These are phyloP conservation scores for Deilephila porcellus DNA, from an alignment of 2,888 invertebrate genomes.

Conservation along the genomic window DNA sequence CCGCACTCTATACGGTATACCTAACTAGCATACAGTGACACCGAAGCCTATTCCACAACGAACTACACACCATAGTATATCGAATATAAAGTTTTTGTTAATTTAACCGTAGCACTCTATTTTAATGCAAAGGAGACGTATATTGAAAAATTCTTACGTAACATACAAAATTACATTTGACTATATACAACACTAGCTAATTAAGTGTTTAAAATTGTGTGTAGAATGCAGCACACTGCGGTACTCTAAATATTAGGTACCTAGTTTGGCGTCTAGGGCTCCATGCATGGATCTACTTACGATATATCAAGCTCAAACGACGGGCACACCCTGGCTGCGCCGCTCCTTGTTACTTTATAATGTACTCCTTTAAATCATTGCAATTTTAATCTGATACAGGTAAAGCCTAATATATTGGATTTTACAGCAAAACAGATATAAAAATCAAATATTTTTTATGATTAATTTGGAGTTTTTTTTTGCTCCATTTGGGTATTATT, in stretches of 20 bases:
- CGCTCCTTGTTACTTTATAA: constrained; percentile 14
- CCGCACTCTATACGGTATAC: constrained; percentile 75
- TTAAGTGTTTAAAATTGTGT: constrained; percentile 63
- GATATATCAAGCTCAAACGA: constrained; percentile 69
- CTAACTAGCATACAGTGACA: constrained; percentile 80
- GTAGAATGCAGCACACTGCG: constrained; percentile 62
- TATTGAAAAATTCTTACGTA: constrained; percentile 78
- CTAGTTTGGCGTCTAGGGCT: constrained; percentile 73
- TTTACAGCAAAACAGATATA: too few species aligned
- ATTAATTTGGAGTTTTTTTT: too few species aligned
- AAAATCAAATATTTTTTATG: too few species aligned
- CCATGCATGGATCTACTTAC: constrained; percentile 75
- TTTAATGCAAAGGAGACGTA: constrained; percentile 80
- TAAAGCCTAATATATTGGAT: neutral
- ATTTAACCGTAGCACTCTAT: constrained; percentile 77
- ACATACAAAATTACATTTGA: constrained; percentile 82
- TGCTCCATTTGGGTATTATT: too few species aligned
- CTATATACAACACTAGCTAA: constrained; percentile 82
- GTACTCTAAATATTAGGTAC: constrained; percentile 73
- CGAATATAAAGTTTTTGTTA: constrained; percentile 69
- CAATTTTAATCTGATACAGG: neutral
- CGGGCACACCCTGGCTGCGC: constrained; percentile 39
- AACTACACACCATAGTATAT: constrained; percentile 79
- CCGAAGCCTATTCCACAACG: constrained; percentile 81
- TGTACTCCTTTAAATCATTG: neutral